These are phyloP conservation scores for Pocillopora damicornis DNA, from an alignment of 64 coral and sea anemone genomes.

Conservation along the genomic window DNA sequence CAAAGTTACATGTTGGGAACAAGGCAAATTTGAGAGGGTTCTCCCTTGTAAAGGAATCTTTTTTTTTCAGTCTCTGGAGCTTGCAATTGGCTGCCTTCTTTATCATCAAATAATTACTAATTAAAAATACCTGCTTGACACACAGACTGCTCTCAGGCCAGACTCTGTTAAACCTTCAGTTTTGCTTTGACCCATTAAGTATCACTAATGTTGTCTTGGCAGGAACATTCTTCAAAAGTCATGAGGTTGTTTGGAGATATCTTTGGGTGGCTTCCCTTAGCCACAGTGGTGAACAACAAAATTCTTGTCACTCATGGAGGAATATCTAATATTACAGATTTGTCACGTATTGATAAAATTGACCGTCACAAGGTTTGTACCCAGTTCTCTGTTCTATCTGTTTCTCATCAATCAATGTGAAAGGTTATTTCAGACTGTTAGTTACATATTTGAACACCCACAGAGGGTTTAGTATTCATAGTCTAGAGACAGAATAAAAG, in stretches of 20 bases:
- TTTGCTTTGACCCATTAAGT: too few relatives aligned
- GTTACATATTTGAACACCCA: too few relatives aligned
- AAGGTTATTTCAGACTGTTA: background rate
- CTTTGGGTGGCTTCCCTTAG: constrained; percentile 95
- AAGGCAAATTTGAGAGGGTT: too few relatives aligned
- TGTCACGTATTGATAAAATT: constrained; percentile 75
- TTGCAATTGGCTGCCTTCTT: too few relatives aligned
- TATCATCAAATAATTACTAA: too few relatives aligned
- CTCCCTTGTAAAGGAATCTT: background rate
- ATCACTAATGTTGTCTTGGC: background rate
- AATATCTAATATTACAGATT: constrained; percentile 90
- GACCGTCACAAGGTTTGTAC: constrained; percentile 89
- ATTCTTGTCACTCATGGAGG: constrained; percentile 93
- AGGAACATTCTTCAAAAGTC: constrained; percentile 71
- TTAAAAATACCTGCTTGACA: too few relatives aligned
- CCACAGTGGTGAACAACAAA: constrained; percentile 93
- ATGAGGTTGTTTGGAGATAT: constrained; percentile 87
- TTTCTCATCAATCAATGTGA: background rate
- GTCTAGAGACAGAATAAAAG: too few relatives aligned
- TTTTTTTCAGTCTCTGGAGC: too few relatives aligned
- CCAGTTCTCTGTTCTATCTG: background rate
- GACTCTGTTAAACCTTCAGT: too few relatives aligned
- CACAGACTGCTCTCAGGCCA: too few relatives aligned
- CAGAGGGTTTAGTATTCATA: too few relatives aligned
- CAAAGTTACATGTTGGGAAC: background rate